Conservation (phyloP, 2,888 invertebrate genomes). For the Cheilosia impressa region DNA sequence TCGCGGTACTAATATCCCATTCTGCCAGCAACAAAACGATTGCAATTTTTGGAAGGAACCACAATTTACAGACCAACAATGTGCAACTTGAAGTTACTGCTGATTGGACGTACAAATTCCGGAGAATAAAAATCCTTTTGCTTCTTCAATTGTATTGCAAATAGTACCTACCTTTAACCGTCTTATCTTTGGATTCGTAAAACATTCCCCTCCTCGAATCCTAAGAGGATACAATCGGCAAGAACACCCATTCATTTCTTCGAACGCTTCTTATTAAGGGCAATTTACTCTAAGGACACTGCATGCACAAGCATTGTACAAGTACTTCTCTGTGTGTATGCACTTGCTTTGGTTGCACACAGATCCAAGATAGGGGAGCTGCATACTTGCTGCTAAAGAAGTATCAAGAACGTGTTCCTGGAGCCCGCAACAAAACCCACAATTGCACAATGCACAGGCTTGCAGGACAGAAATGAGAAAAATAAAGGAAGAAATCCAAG, state of each 20-base stretch:
- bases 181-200: background rate
- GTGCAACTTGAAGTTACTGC: background rate
- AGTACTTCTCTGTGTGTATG: background rate
- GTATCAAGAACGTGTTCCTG: background rate
- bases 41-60: background rate
- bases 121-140: background rate
- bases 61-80: background rate
- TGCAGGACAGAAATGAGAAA: background rate
- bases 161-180: background rate
- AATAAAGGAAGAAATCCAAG: background rate
- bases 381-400: background rate
- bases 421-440: background rate
- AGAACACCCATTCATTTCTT: slow-evolving; percentile 13
- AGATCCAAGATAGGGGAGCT: slow-evolving; percentile 24
- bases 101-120: background rate
- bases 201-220: background rate
- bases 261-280: slow-evolving; percentile 20
- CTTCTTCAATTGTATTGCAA: background rate
- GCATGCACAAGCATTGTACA: slow-evolving; percentile 6
- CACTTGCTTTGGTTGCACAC: slow-evolving; percentile 6
- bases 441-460: background rate
- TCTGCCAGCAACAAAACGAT: background rate
- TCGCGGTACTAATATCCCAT: too few relatives aligned
- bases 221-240: background rate
- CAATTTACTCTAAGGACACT: slow-evolving; percentile 25